Percentiles rank a stretch among this genome's conserved stretches.
These are phyloP conservation scores for Mionectes macconnelli DNA, from an alignment of 2,113 vertebrate species.

Conservation along the genomic window DNA sequence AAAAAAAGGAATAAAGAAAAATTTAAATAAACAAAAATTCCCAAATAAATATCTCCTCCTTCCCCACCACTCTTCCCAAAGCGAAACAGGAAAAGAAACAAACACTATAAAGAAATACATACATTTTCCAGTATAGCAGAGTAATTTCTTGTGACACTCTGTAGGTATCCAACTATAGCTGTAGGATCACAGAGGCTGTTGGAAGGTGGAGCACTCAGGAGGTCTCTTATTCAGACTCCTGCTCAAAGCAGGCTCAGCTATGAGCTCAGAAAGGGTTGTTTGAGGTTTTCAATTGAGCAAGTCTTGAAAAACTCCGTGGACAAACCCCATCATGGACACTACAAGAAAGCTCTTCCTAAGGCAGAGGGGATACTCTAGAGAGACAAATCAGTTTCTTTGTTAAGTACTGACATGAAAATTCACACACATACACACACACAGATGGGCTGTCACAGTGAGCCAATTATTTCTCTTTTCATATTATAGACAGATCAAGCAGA, in stretches of 20 bases:
- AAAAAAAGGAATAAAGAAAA: not conserved
- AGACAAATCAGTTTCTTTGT: not conserved
- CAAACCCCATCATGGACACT: not conserved
- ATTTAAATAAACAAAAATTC: not conserved
- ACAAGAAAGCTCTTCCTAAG: not conserved
- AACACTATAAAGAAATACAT: not conserved
- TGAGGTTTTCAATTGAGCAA: not conserved
- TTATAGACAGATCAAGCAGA: not conserved
- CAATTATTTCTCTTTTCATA: not conserved
- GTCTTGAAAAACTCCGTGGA: not conserved
- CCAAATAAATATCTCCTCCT: not conserved
- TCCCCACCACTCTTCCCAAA: rapidly evolving
- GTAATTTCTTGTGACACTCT: not conserved
- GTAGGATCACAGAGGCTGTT: not conserved
- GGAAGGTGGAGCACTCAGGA: not conserved
- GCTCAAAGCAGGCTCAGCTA: not conserved
- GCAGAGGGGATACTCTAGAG: not conserved
- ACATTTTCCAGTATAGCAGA: not conserved
- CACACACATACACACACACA: not conserved
- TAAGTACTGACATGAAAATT: not conserved
- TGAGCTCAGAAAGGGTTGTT: not conserved
- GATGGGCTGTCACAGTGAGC: rapidly evolving
- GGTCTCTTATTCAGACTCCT: not conserved
- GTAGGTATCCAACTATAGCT: not conserved
- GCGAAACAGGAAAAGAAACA: not conserved